phyloP scores from a whole-genome alignment of 2,888 invertebrate species.

The Trissonchulus latispiculum region DNA sequence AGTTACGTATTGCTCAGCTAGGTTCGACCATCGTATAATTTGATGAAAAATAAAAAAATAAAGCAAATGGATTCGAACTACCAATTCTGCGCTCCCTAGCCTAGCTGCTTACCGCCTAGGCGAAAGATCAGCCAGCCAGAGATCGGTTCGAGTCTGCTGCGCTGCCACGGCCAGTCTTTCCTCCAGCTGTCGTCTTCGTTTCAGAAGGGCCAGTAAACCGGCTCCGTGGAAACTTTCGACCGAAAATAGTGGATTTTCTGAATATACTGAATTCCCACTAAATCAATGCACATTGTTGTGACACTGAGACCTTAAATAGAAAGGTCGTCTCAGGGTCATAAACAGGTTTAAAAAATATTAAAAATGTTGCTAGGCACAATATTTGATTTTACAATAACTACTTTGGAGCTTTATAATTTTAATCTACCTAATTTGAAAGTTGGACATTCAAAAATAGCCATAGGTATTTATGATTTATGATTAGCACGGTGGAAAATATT shows the following conservation, averaged over 20 bases:
- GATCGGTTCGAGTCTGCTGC: constrained; percentile 24
- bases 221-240: constrained; percentile 43
- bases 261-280: constrained; percentile 43
- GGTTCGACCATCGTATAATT: too few relatives aligned
- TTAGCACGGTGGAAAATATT: too few relatives aligned
- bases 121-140: constrained; percentile 1
- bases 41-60: too few relatives aligned
- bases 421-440: background rate
- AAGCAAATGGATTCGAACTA: background rate
- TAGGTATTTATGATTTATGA: too few relatives aligned
- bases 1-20: too few relatives aligned
- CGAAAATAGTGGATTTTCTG: constrained; percentile 44
- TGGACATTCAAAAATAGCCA: background rate
- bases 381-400: background rate
- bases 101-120: background rate
- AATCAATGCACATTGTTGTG: constrained; percentile 44
- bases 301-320: constrained; percentile 37
- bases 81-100: too few relatives aligned
- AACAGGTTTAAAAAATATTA: too few relatives aligned
- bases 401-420: background rate
- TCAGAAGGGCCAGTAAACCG: constrained; percentile 39
- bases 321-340: too few relatives aligned
- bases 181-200: constrained; percentile 39
- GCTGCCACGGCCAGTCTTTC: constrained; percentile 37
- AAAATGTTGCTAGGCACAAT: too few relatives aligned